Conservation (phyloP, 2,113 vertebrate genomes). For the Triplophysa tibetana region DNA sequence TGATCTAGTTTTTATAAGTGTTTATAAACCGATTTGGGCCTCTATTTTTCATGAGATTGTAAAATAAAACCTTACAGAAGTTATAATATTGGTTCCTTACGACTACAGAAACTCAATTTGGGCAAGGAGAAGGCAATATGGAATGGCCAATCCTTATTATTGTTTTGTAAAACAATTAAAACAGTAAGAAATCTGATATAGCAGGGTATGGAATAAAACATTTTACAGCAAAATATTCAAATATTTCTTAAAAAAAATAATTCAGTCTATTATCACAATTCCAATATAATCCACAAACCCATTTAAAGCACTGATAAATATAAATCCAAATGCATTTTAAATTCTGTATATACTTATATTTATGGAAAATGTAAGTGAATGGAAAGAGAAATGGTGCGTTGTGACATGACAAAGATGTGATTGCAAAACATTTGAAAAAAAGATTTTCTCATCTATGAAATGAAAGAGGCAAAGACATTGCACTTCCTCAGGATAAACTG, state of each 20-base stretch:
- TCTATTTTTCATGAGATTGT: neutral
- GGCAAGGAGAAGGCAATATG: neutral
- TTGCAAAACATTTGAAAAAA: slow-evolving; percentile 52
- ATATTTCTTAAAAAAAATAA: slow-evolving; percentile 57
- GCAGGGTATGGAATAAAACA: slow-evolving; percentile 60
- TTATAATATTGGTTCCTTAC: neutral
- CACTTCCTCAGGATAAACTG: slow-evolving; percentile 59
- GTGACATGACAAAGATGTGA: slow-evolving; percentile 58
- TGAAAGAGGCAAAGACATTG: slow-evolving; percentile 60
- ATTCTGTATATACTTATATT: slow-evolving; percentile 62
- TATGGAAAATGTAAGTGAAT: slow-evolving; percentile 69
- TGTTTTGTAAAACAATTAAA: slow-evolving; percentile 48
- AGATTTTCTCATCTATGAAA: slow-evolving; percentile 57
- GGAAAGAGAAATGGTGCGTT: slow-evolving; percentile 58
- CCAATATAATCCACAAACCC: slow-evolving; percentile 67
- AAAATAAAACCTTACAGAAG: neutral
- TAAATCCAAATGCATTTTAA: slow-evolving; percentile 64
- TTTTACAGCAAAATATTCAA: slow-evolving; percentile 69
- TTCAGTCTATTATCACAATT: slow-evolving; percentile 56
- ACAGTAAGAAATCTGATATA: slow-evolving; percentile 56
- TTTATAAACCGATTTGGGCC: too few species aligned
- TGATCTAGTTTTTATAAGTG: too few species aligned
- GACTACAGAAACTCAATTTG: neutral
- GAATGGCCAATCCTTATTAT: neutral
- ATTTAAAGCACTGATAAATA: slow-evolving; percentile 76